Evolutionary conservation across 2,797 vertebrate genomes (phyloP).

Genomic region (Simalia tracyae): DNA sequence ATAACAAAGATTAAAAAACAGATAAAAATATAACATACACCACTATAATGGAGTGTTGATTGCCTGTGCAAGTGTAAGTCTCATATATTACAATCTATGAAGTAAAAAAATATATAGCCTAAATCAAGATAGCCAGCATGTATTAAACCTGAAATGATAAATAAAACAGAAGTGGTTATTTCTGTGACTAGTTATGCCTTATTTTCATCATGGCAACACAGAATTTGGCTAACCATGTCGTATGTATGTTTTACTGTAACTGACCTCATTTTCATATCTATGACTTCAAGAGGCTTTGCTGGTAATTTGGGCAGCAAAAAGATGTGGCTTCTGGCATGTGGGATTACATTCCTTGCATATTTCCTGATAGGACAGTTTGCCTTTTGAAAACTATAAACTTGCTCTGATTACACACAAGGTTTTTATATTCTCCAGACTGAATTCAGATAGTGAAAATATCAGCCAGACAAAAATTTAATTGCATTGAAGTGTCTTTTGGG

Average conservation of each 20-base stretch:
- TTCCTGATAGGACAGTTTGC: constrained; percentile 1
- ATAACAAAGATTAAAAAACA: background rate
- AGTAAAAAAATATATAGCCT: background rate
- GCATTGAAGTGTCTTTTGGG: constrained; percentile 7
- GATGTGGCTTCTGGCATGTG: background rate
- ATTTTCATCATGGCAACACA: too few species aligned
- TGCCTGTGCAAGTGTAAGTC: background rate
- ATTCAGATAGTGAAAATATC: constrained; percentile 24
- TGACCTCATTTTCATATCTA: background rate
- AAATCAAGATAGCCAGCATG: too few species aligned
- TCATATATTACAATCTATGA: background rate
- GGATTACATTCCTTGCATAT: background rate
- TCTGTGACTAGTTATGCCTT: too few species aligned
- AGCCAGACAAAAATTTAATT: constrained; percentile 23
- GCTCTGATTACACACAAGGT: constrained; percentile 15
- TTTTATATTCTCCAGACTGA: constrained; percentile 21
- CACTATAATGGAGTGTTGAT: background rate
- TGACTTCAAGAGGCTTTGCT: background rate
- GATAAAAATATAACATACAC: background rate
- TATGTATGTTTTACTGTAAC: accelerated
- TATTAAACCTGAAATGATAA: too few species aligned
- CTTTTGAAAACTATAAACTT: constrained; percentile 19
- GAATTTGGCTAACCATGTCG: background rate
- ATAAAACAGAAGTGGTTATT: too few species aligned
- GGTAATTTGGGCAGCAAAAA: background rate